Evolutionary conservation across 2,113 vertebrate genomes (phyloP).

Genomic region (Gallinago paraguaiae): DNA sequence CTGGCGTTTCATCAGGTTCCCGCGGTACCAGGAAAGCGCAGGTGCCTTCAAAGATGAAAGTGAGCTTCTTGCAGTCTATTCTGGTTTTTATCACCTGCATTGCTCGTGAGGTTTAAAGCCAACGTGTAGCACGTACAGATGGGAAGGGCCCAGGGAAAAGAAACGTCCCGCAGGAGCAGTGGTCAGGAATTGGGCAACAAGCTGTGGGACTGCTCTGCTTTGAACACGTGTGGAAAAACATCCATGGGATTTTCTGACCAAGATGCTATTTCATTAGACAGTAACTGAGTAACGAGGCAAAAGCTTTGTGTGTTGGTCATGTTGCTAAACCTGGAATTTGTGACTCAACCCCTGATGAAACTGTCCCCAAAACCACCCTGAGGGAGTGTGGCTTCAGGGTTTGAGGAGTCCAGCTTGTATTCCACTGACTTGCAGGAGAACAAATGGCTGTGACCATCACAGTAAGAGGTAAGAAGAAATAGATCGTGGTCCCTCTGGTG

Average conservation of each 20-base stretch:
- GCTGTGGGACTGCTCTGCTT: background rate
- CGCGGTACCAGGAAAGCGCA: accelerated
- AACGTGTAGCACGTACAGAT: accelerated
- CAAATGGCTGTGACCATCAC: background rate
- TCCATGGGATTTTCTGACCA: background rate
- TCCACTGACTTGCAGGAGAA: background rate
- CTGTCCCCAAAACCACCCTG: background rate
- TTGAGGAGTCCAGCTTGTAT: background rate
- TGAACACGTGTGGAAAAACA: background rate
- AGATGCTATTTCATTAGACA: background rate
- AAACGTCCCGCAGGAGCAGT: accelerated
- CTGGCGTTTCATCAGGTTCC: background rate
- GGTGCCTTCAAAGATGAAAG: background rate
- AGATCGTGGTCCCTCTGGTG: background rate
- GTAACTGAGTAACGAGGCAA: background rate
- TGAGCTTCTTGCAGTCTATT: background rate
- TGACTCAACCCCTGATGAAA: background rate
- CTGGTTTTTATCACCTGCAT: background rate
- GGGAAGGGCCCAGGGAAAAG: background rate
- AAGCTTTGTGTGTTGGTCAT: background rate
- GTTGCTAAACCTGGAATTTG: background rate
- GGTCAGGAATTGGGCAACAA: background rate
- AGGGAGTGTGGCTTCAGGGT: accelerated
- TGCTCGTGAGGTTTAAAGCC: background rate
- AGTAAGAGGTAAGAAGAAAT: background rate